Evolutionary conservation across 1,140 invertebrate genomes (phyloP).

Genomic region (Elysia chlorotica): DNA sequence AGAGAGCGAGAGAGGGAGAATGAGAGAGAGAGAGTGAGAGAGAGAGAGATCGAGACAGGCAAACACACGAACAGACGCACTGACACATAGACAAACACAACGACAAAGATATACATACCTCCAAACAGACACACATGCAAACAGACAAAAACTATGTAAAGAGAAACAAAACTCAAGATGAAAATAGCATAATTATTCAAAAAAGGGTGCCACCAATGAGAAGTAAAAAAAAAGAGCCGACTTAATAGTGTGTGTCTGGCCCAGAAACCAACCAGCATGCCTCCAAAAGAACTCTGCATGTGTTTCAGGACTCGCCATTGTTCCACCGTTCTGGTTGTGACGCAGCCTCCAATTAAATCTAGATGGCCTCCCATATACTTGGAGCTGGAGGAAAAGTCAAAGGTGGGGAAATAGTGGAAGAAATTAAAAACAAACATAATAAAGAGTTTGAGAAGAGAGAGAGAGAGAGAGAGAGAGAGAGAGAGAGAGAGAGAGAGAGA

Average conservation of each 20-base stretch:
- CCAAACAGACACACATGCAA: conserved; percentile 5
- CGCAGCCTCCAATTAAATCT: conserved; percentile 92
- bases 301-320: conserved; percentile 64
- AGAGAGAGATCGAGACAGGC: no score
- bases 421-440: no score
- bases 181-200: not conserved
- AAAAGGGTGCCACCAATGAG: not conserved
- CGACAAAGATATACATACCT: conserved; percentile 12
- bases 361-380: conserved; percentile 74
- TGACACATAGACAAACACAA: conserved; percentile 16
- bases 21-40: no score
- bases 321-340: conserved; percentile 76
- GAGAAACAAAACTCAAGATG: not conserved
- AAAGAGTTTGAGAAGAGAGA: no score
- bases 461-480: no score
- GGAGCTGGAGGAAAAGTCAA: conserved; percentile 33
- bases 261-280: conserved; percentile 66
- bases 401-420: no score
- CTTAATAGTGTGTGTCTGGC: not conserved
- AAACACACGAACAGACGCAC: no score
- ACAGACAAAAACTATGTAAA: no score
- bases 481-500: no score
- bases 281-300: conserved; percentile 91
- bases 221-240: not conserved
- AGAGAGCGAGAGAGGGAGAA: no score